phyloP scores from a whole-genome alignment of 1,140 invertebrate species.

The Lepidostoma basale region DNA sequence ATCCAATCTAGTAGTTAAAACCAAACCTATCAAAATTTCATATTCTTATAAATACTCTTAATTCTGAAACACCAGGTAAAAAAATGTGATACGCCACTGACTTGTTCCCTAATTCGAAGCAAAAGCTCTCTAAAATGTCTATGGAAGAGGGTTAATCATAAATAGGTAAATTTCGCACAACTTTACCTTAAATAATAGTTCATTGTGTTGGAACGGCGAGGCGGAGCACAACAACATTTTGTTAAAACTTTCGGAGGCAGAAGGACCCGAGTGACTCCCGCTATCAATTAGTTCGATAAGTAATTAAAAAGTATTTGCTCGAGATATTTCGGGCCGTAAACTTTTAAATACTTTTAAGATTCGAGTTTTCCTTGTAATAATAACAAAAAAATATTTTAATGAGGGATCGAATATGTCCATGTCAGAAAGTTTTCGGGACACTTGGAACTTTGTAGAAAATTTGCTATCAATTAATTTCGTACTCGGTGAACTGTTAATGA shows the following conservation, averaged over 20 bases:
- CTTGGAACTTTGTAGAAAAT: too few species aligned
- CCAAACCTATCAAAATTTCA: too few species aligned
- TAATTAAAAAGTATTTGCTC: slow-evolving; percentile 1
- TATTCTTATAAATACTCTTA: too few species aligned
- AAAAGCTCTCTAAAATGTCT: not conserved
- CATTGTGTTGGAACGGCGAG: slow-evolving; percentile 10
- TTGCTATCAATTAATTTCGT: too few species aligned
- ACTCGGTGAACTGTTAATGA: too few species aligned
- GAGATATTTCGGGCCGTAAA: not conserved
- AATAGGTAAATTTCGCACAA: slow-evolving; percentile 8
- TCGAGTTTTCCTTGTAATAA: too few species aligned
- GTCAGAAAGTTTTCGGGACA: too few species aligned
- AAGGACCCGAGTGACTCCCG: not conserved
- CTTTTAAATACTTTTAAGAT: not conserved
- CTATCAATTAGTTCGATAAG: slow-evolving; percentile 6
- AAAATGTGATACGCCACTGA: too few species aligned
- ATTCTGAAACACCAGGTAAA: too few species aligned
- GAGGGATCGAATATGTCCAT: too few species aligned
- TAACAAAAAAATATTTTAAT: too few species aligned
- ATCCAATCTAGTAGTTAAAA: too few species aligned
- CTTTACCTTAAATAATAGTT: not conserved
- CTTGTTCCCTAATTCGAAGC: not conserved
- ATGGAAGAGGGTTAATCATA: slow-evolving; percentile 26
- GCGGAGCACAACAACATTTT: slow-evolving; percentile 7
- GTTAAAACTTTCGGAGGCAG: slow-evolving; percentile 10